A percentile compares a stretch with the other conserved stretches of the same genome.
Evolutionary conservation across 2,113 vertebrate genomes (phyloP).

Genomic region (Heterotilapia buettikoferi): DNA sequence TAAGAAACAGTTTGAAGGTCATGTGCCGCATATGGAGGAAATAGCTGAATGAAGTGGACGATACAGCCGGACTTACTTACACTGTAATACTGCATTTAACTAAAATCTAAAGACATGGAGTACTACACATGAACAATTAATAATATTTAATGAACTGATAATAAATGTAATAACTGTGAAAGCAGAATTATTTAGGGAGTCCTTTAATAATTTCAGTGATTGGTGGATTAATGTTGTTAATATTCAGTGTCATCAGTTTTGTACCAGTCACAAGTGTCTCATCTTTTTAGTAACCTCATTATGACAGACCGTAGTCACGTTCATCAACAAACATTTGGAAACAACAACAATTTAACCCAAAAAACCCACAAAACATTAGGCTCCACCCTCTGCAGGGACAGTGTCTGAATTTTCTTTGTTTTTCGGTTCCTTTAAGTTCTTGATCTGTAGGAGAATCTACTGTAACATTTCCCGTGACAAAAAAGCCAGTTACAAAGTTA

Average conservation of each 20-base stretch:
- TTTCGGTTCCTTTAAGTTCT: not conserved
- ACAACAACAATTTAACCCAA: not conserved
- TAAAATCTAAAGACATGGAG: accelerated
- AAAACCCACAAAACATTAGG: accelerated
- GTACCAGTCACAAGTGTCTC: accelerated
- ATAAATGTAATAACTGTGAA: not conserved
- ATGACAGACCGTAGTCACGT: not conserved
- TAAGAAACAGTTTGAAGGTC: not conserved
- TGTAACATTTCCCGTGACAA: not conserved
- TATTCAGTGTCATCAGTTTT: not conserved
- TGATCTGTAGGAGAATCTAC: not conserved
- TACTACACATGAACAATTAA: not conserved
- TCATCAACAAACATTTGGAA: accelerated
- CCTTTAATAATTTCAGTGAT: not conserved
- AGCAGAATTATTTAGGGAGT: not conserved
- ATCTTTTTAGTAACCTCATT: accelerated
- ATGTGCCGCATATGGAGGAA: not conserved
- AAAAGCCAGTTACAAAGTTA: not conserved
- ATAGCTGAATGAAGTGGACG: not conserved
- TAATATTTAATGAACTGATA: not conserved
- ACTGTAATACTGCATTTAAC: not conserved
- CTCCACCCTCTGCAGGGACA: not conserved
- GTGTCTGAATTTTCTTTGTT: not conserved
- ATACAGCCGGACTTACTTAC: accelerated
- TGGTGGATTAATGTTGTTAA: too few species aligned